These are phyloP conservation scores for Chymomyza caudatula DNA, from an alignment of 2,888 invertebrate genomes.

Conservation along the genomic window DNA sequence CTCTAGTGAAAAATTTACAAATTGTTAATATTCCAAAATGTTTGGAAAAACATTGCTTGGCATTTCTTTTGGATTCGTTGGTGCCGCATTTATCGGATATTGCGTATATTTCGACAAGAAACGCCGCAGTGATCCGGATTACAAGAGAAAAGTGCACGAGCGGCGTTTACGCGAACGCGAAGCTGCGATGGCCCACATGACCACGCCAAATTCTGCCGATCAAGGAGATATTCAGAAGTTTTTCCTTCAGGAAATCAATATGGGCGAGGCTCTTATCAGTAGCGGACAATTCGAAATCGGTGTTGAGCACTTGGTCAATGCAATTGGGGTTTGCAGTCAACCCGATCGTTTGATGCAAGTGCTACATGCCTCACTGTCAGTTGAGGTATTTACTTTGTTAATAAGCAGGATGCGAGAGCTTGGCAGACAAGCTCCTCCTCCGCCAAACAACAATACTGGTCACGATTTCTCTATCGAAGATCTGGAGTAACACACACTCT, in stretches of 20 bases:
- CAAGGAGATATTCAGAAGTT: background rate
- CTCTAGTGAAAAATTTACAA: background rate
- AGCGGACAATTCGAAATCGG: constrained; percentile 21
- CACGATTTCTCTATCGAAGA: constrained; percentile 7
- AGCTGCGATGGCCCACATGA: background rate
- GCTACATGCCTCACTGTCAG: constrained; percentile 19
- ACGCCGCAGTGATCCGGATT: constrained; percentile 94
- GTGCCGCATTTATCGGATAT: constrained; percentile 92
- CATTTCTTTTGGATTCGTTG: constrained; percentile 91
- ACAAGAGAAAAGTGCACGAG: constrained; percentile 95
- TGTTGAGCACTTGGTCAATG: constrained; percentile 27
- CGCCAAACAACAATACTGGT: too few species aligned
- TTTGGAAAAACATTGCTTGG: constrained; percentile 78
- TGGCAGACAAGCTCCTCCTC: constrained; percentile 37
- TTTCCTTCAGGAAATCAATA: constrained; percentile 8
- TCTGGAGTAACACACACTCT: too few species aligned
- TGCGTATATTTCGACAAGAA: constrained; percentile 98
- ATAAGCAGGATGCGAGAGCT: constrained; percentile 81
- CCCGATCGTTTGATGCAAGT: constrained; percentile 14
- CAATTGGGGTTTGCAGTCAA: constrained; percentile 24
- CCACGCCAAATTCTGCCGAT: constrained; percentile 78
- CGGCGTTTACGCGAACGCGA: constrained; percentile 78
- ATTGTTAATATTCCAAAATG: constrained; percentile 21
- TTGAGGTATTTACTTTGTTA: constrained; percentile 81
- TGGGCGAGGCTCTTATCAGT: constrained; percentile 20